Percentiles rank a stretch among this genome's conserved stretches.
Evolutionary conservation across 37 sponge, comb jelly and placozoan genomes (phyloP).

Genomic region (Crambe crambe): DNA sequence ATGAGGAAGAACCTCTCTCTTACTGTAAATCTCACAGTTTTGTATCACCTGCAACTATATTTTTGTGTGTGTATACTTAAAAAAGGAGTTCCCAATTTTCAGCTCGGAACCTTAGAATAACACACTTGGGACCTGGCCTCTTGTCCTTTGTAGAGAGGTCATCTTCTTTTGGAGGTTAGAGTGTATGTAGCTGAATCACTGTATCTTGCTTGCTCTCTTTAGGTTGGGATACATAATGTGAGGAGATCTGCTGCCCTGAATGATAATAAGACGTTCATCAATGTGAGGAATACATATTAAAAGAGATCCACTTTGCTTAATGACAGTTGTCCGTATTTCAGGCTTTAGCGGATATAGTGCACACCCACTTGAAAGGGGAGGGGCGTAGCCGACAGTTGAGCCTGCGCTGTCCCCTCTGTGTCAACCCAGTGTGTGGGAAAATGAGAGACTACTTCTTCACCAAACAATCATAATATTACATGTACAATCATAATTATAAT

Average conservation of each 20-base stretch:
- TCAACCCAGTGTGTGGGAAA: conserved; percentile 78
- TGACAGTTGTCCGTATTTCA: conserved; percentile 9
- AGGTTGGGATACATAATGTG: conserved; percentile 79
- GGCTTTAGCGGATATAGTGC: conserved; percentile 86
- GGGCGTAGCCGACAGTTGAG: conserved; percentile 61
- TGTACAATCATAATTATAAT: too few relatives aligned
- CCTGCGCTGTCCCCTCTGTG: conserved; percentile 93
- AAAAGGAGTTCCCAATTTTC: too few relatives aligned
- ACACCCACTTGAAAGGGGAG: conserved; percentile 52
- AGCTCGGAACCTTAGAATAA: too few relatives aligned
- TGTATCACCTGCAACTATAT: too few relatives aligned
- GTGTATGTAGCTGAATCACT: too few relatives aligned
- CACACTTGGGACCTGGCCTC: too few relatives aligned
- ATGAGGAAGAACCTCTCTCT: too few relatives aligned
- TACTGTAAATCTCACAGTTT: too few relatives aligned
- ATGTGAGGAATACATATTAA: conserved; percentile 49
- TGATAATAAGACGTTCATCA: conserved; percentile 74
- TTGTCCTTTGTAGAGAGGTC: too few relatives aligned
- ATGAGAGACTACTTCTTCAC: conserved; percentile 54
- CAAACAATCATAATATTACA: not conserved
- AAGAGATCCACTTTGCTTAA: too few relatives aligned
- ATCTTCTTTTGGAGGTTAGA: too few relatives aligned
- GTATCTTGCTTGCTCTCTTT: not conserved
- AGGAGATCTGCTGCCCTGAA: conserved; percentile 71
- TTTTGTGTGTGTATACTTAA: too few relatives aligned